Evolutionary conservation across 2,797 vertebrate species (phyloP).

Genomic region (Alectoris magna): DNA sequence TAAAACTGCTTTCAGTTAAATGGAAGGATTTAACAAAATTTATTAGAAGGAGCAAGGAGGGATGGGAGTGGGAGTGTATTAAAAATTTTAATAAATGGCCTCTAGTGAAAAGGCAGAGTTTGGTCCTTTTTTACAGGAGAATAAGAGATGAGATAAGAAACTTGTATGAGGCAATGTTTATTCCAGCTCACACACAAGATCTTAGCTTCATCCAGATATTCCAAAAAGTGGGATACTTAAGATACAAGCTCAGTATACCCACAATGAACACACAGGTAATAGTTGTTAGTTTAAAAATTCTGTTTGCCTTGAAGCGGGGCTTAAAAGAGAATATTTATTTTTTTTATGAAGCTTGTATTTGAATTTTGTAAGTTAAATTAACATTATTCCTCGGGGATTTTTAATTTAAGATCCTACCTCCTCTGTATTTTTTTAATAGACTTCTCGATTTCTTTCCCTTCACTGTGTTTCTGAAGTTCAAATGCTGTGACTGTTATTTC

Average conservation of each 20-base stretch:
- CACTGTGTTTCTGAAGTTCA: neutral
- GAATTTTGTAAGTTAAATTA: constrained; percentile 15
- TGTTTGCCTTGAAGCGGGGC: neutral
- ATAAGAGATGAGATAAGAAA: neutral
- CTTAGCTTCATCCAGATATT: neutral
- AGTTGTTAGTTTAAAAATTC: constrained; percentile 18
- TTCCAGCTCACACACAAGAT: neutral
- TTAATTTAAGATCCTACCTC: constrained; percentile 25
- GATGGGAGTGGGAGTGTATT: neutral
- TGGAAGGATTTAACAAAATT: neutral
- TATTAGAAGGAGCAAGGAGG: neutral
- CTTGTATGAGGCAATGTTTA: neutral
- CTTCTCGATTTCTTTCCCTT: neutral
- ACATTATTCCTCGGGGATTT: constrained; percentile 26
- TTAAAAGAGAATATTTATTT: constrained; percentile 23
- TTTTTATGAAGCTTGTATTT: neutral
- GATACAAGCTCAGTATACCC: neutral
- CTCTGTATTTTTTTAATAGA: neutral
- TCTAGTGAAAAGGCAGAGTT: neutral
- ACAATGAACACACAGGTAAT: neutral
- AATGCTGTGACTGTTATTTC: neutral
- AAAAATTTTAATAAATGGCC: constrained; percentile 11
- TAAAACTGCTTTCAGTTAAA: neutral
- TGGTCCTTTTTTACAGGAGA: neutral
- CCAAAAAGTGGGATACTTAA: neutral